Evolutionary conservation across 2,888 invertebrate genomes (phyloP).

Genomic region (Timema podura): DNA sequence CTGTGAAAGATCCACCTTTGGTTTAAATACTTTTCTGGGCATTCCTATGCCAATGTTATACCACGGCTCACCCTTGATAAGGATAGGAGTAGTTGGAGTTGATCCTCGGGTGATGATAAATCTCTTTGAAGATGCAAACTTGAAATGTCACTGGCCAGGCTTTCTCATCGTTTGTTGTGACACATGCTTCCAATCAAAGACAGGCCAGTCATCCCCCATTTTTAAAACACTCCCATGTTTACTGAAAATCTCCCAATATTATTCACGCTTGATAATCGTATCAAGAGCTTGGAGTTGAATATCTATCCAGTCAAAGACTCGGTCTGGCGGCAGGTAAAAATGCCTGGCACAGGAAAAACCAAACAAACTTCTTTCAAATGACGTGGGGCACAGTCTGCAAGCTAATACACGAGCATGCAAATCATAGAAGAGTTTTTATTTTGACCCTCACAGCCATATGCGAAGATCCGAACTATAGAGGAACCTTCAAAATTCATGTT

Average conservation of each 20-base stretch:
- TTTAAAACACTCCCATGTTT: not conserved
- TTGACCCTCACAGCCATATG: not conserved
- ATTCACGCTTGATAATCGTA: not conserved
- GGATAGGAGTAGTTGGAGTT: not conserved
- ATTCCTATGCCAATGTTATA: no score
- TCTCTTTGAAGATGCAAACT: not conserved
- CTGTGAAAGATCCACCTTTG: no score
- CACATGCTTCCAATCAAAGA: not conserved
- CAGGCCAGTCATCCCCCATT: no score
- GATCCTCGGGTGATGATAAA: not conserved
- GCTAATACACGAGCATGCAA: not conserved
- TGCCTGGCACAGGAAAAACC: not conserved
- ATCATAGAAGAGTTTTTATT: conserved; percentile 3
- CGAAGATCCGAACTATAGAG: not conserved
- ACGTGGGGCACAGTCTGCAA: not conserved
- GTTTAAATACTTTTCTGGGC: not conserved
- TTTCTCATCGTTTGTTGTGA: not conserved
- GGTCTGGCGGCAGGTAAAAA: not conserved
- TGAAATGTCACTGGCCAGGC: not conserved
- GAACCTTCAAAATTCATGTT: not conserved
- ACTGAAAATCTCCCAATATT: not conserved
- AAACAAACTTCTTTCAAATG: not conserved
- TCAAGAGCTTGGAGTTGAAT: not conserved
- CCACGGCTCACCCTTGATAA: not conserved
- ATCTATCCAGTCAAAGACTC: not conserved